These are phyloP conservation scores for Coreoperca whiteheadi DNA, from an alignment of 2,113 vertebrate genomes.

Conservation along the genomic window DNA sequence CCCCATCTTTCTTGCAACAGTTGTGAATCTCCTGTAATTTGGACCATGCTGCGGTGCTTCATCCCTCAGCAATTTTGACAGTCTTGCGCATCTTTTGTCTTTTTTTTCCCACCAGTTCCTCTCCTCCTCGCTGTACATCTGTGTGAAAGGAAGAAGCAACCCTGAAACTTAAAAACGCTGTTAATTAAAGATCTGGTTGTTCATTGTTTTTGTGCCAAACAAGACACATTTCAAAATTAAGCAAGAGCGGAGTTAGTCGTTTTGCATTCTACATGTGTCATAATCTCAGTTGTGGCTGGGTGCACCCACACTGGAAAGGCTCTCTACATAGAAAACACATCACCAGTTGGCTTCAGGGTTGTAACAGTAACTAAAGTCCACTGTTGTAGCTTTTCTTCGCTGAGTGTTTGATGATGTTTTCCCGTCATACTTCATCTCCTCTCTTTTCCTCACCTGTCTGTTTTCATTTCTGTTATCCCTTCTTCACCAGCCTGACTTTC, in stretches of 20 bases:
- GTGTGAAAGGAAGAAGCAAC: background rate
- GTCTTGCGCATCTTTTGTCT: slow-evolving; percentile 21
- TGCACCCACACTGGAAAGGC: slow-evolving; percentile 4
- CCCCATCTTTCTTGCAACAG: background rate
- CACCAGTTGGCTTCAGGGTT: background rate
- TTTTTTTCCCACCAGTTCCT: slow-evolving; percentile 16
- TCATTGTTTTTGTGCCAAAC: background rate
- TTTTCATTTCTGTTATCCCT: slow-evolving; percentile 46
- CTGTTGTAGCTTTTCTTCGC: slow-evolving; percentile 19
- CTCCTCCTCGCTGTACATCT: background rate
- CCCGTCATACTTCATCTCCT: slow-evolving; percentile 34
- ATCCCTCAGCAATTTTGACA: slow-evolving; percentile 45
- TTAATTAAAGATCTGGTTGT: background rate
- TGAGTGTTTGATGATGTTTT: slow-evolving; percentile 30
- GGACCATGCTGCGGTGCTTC: slow-evolving; percentile 27
- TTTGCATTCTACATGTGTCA: background rate
- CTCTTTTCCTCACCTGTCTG: slow-evolving; percentile 48
- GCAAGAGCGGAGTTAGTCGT: background rate
- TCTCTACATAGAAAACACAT: background rate
- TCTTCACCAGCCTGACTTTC: slow-evolving; percentile 35
- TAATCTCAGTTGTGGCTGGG: background rate
- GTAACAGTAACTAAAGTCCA: background rate
- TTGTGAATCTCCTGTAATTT: slow-evolving; percentile 44
- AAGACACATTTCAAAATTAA: background rate
- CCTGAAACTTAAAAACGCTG: background rate